Percentiles rank a stretch among this genome's conserved stretches.
Conservation (phyloP, 2,888 invertebrate genomes). For the Serrognathus titanus region DNA sequence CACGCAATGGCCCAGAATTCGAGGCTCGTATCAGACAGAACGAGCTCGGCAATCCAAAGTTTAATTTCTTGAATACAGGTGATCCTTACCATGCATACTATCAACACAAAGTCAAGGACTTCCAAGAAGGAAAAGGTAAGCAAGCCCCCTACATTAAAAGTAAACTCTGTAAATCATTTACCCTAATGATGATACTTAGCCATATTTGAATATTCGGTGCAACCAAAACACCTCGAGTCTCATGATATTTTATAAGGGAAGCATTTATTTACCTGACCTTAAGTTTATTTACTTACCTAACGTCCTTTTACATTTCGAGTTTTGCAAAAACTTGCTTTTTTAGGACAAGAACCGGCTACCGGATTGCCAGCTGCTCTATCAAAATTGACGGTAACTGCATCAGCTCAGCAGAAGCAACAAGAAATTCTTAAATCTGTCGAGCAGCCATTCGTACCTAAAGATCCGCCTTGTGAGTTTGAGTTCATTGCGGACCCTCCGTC, state of each 20-base stretch:
- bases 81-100: slow-evolving; percentile 99
- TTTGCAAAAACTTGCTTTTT: slow-evolving; percentile 6
- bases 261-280: slow-evolving; percentile 21
- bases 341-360: slow-evolving; percentile 48
- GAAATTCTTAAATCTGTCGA: slow-evolving; percentile 83
- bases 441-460: slow-evolving; percentile 84
- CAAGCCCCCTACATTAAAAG: slow-evolving; percentile 16
- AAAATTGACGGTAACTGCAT: slow-evolving; percentile 64
- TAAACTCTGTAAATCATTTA: slow-evolving; percentile 1
- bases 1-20: slow-evolving; percentile 98
- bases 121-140: slow-evolving; percentile 80
- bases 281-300: background rate
- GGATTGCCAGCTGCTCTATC: slow-evolving; percentile 51
- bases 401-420: slow-evolving; percentile 82
- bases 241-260: slow-evolving; percentile 39
- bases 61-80: slow-evolving; percentile 93
- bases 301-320: background rate
- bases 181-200: slow-evolving; percentile 42
- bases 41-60: slow-evolving; percentile 96
- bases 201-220: slow-evolving; percentile 44
- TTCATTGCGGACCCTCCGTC: slow-evolving; percentile 97
- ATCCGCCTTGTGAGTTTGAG: slow-evolving; percentile 89
- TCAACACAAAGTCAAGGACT: slow-evolving; percentile 95
- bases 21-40: slow-evolving; percentile 97
- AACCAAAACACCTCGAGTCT: slow-evolving; percentile 36